phyloP scores from a whole-genome alignment of 2,888 invertebrate species.

The Incurvaria masculella region DNA sequence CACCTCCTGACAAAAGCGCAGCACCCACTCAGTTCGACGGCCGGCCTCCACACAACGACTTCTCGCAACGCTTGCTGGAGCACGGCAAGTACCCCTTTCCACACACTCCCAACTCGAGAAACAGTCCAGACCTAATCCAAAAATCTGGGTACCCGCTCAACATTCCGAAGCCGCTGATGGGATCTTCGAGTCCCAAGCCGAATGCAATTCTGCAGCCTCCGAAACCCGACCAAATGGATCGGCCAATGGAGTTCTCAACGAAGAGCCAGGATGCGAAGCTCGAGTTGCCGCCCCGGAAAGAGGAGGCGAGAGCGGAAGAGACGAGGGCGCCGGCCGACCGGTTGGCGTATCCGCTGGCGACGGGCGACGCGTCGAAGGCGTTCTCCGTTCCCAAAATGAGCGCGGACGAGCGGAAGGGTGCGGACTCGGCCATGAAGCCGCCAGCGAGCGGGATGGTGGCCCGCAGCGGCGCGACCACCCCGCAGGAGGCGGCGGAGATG shows the following conservation, averaged over 20 bases:
- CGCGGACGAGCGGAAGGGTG: constrained; percentile 45
- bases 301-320: constrained; percentile 10
- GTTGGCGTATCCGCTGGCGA: constrained; percentile 22
- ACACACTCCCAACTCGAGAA: constrained; percentile 36
- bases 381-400: constrained; percentile 46
- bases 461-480: constrained; percentile 44
- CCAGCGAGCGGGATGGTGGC: constrained; percentile 43
- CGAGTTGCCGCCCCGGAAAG: constrained; percentile 25
- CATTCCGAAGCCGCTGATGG: constrained; percentile 49
- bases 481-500: constrained; percentile 63
- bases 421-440: constrained; percentile 47
- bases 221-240: constrained; percentile 33
- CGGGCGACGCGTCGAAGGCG: constrained; percentile 46
- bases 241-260: constrained; percentile 33
- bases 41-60: constrained; percentile 46
- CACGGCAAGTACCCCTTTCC: constrained; percentile 45
- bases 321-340: constrained; percentile 31
- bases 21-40: constrained; percentile 37
- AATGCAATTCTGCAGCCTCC: constrained; percentile 24
- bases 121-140: constrained; percentile 32
- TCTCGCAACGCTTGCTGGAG: constrained; percentile 35
- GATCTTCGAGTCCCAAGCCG: constrained; percentile 41
- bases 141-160: constrained; percentile 45
- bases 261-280: constrained; percentile 40
- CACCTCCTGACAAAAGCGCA: constrained; percentile 45